Evolutionary conservation across 2,113 vertebrate species (phyloP), one percentile per base, ranked within the genome.

Genomic region (Pterocles gutturalis): DNA sequence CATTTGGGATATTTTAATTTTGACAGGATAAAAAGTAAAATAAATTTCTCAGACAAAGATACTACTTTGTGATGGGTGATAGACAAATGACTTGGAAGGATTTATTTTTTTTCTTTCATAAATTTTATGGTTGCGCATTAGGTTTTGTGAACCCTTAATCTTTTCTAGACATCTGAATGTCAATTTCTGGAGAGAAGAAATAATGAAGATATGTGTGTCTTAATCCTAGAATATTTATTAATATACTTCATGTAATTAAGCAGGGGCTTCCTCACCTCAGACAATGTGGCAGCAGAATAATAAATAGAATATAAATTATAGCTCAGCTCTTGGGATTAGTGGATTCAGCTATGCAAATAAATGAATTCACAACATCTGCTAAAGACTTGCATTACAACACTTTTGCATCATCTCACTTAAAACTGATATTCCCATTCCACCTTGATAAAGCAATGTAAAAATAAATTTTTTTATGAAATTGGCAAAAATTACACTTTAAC

Each of bases 361-460:
- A 75, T 9, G 41, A 95, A 96, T 86, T 91, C 16, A 64, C 76
- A 96, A 96, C 95, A 93, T 87, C 91, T 95, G 83, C 51, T 96
- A 57, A 89, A 95, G 64, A 96, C 97, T 97, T 94, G 92, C 90
- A 95, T 92, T 88, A 89, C 66, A 93, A 83, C 77, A 48, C 26
- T 84, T 87, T 28, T 88, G 54, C 41, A 67, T 82, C 66, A 75
- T 62, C 72, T 93, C 78, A 69, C 88, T 89, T 93, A 69, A 85
- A 60, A 51, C 25, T 72, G 22, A 58, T 20, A 34, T 71, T 76
- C 22, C 54, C 20, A 25, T 66, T 95, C 76, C 57, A 66, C 88
- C 86, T 82, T 54, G 54, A 94, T 66, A 87, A 73, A 57, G 16
- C 38, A 53, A 51, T 15, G 33, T 53, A 79, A 84, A 83, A 78